A percentile compares a stretch with the other conserved stretches of the same genome.
Evolutionary conservation across 2,888 invertebrate species (phyloP).

Genomic region (Sturmia bella): DNA sequence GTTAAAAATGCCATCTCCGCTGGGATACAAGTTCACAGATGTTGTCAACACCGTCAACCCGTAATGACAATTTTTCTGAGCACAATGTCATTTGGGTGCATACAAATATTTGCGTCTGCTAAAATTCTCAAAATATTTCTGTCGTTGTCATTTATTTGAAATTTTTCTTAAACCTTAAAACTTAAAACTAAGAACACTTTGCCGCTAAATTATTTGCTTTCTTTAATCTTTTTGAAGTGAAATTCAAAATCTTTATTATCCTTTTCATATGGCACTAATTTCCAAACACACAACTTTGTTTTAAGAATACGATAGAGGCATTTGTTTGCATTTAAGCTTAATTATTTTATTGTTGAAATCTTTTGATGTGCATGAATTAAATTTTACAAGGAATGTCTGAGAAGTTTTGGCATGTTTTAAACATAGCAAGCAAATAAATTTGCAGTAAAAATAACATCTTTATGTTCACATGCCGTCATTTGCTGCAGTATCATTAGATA

Average conservation of each 20-base stretch:
- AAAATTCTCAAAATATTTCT: too few species aligned
- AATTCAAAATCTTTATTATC: slow-evolving; percentile 26
- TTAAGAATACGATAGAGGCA: not conserved
- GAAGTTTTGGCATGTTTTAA: not conserved
- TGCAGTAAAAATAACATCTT: too few species aligned
- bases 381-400: slow-evolving; percentile 11
- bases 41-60: slow-evolving; percentile 4
- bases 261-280: slow-evolving; percentile 1
- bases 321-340: not conserved
- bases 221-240: not conserved
- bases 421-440: too few species aligned
- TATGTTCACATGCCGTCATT: too few species aligned
- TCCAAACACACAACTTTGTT: slow-evolving; percentile 15
- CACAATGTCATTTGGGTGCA: too few species aligned
- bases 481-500: too few species aligned
- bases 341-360: slow-evolving; percentile 12
- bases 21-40: slow-evolving; percentile 16
- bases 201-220: not conserved
- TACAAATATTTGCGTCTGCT: too few species aligned
- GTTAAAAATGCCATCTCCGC: slow-evolving; percentile 23
- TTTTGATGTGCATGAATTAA: slow-evolving; percentile 17
- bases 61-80: not conserved
- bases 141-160: too few species aligned
- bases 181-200: not conserved
- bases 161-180: too few species aligned